Conservation (phyloP, 2,888 invertebrate species). For the Stenurella melanura region DNA sequence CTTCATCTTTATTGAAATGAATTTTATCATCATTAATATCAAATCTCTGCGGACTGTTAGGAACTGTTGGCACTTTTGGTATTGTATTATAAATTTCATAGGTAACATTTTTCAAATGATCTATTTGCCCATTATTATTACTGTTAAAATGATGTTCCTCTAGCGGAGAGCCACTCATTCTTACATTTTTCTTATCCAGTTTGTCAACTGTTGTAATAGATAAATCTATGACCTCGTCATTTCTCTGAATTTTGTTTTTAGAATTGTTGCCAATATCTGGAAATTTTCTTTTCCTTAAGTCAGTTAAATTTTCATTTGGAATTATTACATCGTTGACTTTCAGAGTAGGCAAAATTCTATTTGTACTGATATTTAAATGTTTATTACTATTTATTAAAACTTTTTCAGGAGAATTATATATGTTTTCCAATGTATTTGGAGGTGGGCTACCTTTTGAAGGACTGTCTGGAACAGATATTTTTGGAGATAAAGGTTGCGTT, state of each 20-base stretch:
- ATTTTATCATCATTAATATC: constrained; percentile 46
- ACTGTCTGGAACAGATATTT: constrained; percentile 26
- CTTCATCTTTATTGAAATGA: constrained; percentile 27
- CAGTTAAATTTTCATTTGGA: constrained; percentile 43
- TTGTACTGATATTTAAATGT: constrained; percentile 24
- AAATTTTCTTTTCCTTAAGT: constrained; percentile 54
- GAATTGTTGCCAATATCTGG: constrained; percentile 45
- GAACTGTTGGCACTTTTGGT: not conserved
- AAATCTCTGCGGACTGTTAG: constrained; percentile 18
- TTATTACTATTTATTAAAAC: constrained; percentile 40
- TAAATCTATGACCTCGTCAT: constrained; percentile 71
- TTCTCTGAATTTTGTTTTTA: constrained; percentile 62
- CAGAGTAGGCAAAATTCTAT: constrained; percentile 56
- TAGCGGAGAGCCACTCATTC: not conserved
- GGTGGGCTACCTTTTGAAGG: constrained; percentile 28
- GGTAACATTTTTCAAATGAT: not conserved
- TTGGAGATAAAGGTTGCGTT: constrained; percentile 42
- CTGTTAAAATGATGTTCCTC: constrained; percentile 1
- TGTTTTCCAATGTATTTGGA: constrained; percentile 26
- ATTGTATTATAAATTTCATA: constrained; percentile 5
- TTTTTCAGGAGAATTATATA: constrained; percentile 22
- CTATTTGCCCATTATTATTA: constrained; percentile 6
- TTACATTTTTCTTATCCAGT: constrained; percentile 4
- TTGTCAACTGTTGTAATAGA: constrained; percentile 56
- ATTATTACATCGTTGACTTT: constrained; percentile 64